Base-by-base conservation (phyloP, 2,797 vertebrate genomes). In the Salmo trutta region DNA sequence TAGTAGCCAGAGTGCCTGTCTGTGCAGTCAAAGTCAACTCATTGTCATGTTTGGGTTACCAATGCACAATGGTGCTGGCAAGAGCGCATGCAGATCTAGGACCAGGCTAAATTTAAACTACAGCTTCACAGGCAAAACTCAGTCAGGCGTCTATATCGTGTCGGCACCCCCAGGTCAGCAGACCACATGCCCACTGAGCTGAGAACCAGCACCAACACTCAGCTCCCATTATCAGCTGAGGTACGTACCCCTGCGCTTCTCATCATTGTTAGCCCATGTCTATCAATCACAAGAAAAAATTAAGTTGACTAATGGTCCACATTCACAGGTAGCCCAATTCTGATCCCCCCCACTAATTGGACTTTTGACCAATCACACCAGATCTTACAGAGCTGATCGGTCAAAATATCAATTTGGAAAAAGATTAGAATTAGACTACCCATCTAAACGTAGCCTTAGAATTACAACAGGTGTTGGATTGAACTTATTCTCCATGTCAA, bases 181-280 rank as follows among this genome's bases (percentile, higher is more conserved):
- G 64, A 87, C 88, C 75, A 90, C 87, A 29, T 7, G 84, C 81
- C 88, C 87, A 65, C 79, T 52, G 74, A 82, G 8, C 85, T 73
- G 80, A 79, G 47, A 72, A 21, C 54, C 17, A 1, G 75, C 83
- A 74, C 77, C 77, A 90, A 91, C 94, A 94, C 88, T 95, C 95
- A 95, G 93, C 95, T 92, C 92, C 95, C 95, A 96, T 95, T 31
- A 92, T 83, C n/a, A 94, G 96, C 96, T 95, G 96, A 96, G 94
- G 96, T 96, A 94, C 89, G 94, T 95, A 94, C 93, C 95, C 95
- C 94, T 96, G 94, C 94, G 93, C 94, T 0, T 76, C 87, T 95
- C 94, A 94, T 94, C 94, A 93, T 16, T 5, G 91, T 92, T 88
- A 78, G 31, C 29, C 64, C 64, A 47, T 51, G 27, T 71, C n/a